Evolutionary conservation across 2,113 vertebrate species (phyloP).

Genomic region (Anthoscopus minutus): DNA sequence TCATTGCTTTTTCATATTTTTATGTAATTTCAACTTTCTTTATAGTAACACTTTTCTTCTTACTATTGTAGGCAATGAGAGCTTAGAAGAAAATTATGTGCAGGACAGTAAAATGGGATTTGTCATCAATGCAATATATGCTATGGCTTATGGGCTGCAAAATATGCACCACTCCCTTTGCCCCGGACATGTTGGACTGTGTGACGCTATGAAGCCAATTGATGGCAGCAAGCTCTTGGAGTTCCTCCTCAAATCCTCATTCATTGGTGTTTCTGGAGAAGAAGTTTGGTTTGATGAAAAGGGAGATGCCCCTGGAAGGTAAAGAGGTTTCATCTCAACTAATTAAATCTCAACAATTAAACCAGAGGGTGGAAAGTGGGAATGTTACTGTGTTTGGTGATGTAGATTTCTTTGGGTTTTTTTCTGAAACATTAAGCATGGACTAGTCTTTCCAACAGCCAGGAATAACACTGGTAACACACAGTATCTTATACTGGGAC

Average conservation of each 20-base stretch:
- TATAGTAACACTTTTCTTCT: background rate
- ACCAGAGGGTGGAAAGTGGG: background rate
- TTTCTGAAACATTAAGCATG: background rate
- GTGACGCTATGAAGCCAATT: conserved; percentile 94
- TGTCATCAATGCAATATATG: conserved; percentile 98
- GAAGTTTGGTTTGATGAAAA: conserved; percentile 97
- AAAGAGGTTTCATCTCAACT: background rate
- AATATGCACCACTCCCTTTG: conserved; percentile 91
- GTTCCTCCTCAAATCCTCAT: conserved; percentile 91
- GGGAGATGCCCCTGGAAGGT: conserved; percentile 97
- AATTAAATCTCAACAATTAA: too few species aligned
- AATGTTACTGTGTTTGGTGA: background rate
- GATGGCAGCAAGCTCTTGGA: conserved; percentile 95
- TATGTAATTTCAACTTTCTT: background rate
- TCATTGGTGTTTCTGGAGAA: conserved; percentile 91
- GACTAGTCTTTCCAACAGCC: background rate
- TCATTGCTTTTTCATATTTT: background rate
- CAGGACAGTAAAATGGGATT: conserved; percentile 99
- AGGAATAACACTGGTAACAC: background rate
- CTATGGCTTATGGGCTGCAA: conserved; percentile 96
- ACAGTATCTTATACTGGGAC: background rate
- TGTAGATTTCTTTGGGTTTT: background rate
- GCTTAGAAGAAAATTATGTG: conserved; percentile 92
- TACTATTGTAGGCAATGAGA: conserved; percentile 82
- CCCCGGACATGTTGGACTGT: conserved; percentile 83